phyloP scores from a whole-genome alignment of 2,797 vertebrate genomes.

The Coregonus sp. region DNA sequence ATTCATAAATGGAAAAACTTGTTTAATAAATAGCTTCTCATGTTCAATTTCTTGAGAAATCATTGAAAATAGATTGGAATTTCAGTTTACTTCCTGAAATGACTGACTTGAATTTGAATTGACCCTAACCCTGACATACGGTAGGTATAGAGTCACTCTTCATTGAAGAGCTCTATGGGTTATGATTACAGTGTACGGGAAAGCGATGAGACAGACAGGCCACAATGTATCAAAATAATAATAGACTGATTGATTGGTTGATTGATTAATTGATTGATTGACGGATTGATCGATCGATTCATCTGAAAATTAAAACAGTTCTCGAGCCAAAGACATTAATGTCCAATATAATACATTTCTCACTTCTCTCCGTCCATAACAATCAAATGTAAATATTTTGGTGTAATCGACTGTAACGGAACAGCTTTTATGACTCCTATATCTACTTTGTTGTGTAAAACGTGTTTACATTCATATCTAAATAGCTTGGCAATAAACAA shows the following conservation, averaged over 20 bases:
- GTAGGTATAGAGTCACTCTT: slow-evolving; percentile 66
- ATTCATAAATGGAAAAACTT: no score
- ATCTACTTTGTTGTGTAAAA: slow-evolving; percentile 59
- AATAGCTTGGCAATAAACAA: slow-evolving; percentile 61
- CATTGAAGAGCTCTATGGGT: slow-evolving; percentile 63
- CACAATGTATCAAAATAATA: slow-evolving; percentile 58
- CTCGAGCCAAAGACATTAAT: slow-evolving; percentile 78
- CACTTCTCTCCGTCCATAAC: slow-evolving; percentile 59
- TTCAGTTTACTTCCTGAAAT: no score
- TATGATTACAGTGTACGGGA: slow-evolving; percentile 66
- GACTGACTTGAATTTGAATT: no score
- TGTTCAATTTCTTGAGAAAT: slow-evolving; percentile 10
- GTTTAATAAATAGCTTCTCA: no score
- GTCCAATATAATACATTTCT: slow-evolving; percentile 67
- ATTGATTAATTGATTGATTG: not conserved
- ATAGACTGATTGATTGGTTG: slow-evolving; percentile 59
- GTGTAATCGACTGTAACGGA: slow-evolving; percentile 64
- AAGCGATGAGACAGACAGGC: slow-evolving; percentile 66
- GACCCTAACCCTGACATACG: slow-evolving; percentile 22
- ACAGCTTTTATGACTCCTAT: slow-evolving; percentile 58
- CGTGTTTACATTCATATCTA: slow-evolving; percentile 74
- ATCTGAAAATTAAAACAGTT: slow-evolving; percentile 80
- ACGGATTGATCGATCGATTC: no score
- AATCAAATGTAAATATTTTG: slow-evolving; percentile 67
- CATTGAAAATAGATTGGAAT: slow-evolving; percentile 50